Evolutionary conservation across 2,113 vertebrate species (phyloP), one percentile per base, ranked within the genome.

Genomic region (Calidris pygmaea): DNA sequence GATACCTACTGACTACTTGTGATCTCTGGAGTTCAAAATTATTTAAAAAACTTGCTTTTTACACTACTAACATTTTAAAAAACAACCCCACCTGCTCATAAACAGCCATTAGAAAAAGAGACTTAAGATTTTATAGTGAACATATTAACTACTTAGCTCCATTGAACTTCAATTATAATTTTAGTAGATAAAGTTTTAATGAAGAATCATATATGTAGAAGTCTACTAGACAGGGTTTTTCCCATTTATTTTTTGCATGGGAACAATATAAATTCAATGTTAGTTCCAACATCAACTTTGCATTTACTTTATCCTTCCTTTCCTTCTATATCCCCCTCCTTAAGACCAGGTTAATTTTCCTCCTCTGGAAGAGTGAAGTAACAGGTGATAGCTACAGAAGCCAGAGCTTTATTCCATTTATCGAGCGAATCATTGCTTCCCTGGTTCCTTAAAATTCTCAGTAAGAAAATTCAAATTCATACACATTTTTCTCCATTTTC

Each of bases 401-500:
- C 93, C 47, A 74, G 17, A 82, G 35, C n/a, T 60, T 81, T 39
- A 68, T 89, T 90, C 14, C 0, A 89, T 62, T 90, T 92, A 92
- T 65, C 58, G 92, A 87, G 39, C 53, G 72, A 86, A 60, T 72
- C 30, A 85, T 45, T 80, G 39, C 22, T 86, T 83, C 56, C 48
- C 63, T 52, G 59, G 82, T 67, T 80, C 91, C 84, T 83, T 94
- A 94, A 47, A 77, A 5, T 77, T 94, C 66, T 84, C 1, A 1
- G 47, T n/a, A 94, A 86, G 68, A 90, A 96, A 90, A 86, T 75
- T 63, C 48, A 81, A 78, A 83, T 79, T 94, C 58, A 50, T 41
- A 47, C 23, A 85, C 7, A 41, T 96, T 95, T 94, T 82, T 91
- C 66, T 95, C 60, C 71, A 87, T 73, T 96, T 79, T 58, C 62